A percentile compares a stretch with the other conserved stretches of the same genome.
These are phyloP conservation scores for Athetis lepigone DNA, from an alignment of 2,888 invertebrate species.

Conservation along the genomic window DNA sequence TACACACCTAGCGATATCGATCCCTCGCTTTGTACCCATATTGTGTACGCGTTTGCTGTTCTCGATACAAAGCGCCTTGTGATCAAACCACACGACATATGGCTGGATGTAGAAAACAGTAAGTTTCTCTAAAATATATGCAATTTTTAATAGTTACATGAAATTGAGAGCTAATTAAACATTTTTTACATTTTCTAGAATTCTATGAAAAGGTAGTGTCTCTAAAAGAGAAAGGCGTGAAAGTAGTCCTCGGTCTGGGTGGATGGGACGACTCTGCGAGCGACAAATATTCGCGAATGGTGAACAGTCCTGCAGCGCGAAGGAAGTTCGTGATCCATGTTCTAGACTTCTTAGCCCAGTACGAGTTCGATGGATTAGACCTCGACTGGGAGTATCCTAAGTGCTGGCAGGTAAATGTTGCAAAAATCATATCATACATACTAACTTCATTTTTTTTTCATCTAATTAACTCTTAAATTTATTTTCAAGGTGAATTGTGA, in stretches of 20 bases:
- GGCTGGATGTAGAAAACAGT: conserved; percentile 97
- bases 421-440: neutral
- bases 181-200: conserved; percentile 83
- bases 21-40: conserved; percentile 96
- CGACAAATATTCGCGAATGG: conserved; percentile 96
- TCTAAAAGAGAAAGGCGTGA: conserved; percentile 93
- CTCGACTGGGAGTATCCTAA: conserved; percentile 98
- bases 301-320: conserved; percentile 93
- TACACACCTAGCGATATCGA: conserved; percentile 96
- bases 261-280: conserved; percentile 99
- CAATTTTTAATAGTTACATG: neutral
- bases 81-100: conserved; percentile 96
- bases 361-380: conserved; percentile 97
- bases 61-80: conserved; percentile 93
- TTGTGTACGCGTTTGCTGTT: conserved; percentile 98
- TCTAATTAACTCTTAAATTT: neutral
- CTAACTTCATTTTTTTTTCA: too few relatives aligned
- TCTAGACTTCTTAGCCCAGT: conserved; percentile 94
- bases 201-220: conserved; percentile 96
- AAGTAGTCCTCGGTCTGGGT: conserved; percentile 96
- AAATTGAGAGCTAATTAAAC: neutral
- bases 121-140: conserved; percentile 72
- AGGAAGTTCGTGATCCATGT: conserved; percentile 94
- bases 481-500: conserved; percentile 93
- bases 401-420: conserved; percentile 94